Percentiles rank a stretch among this genome's conserved stretches.
phyloP scores from a whole-genome alignment of 1,140 invertebrate genomes.

The Bombus affinis region DNA sequence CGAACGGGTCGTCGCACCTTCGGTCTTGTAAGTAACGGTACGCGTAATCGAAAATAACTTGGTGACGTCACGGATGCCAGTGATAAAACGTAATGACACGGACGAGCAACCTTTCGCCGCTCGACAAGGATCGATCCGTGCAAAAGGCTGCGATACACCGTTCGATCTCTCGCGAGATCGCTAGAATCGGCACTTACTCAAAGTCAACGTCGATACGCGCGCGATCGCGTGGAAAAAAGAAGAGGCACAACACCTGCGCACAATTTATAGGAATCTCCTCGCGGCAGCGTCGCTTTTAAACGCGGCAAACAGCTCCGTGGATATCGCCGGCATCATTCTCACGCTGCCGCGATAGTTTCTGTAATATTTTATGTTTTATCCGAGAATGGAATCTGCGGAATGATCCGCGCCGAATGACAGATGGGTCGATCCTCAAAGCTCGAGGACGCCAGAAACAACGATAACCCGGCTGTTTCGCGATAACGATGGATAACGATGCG shows the following conservation, averaged over 20 bases:
- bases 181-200: slow-evolving; percentile 24
- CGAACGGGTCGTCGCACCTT: slow-evolving; percentile 17
- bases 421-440: background rate
- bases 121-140: slow-evolving; percentile 10
- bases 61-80: slow-evolving; percentile 44
- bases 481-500: no score
- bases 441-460: background rate
- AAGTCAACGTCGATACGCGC: slow-evolving; percentile 20
- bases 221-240: background rate
- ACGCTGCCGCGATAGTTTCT: slow-evolving; percentile 24
- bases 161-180: slow-evolving; percentile 35
- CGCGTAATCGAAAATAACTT: slow-evolving; percentile 51
- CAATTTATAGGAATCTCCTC: slow-evolving; percentile 25
- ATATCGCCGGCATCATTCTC: slow-evolving; percentile 25
- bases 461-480: no score
- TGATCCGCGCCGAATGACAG: background rate
- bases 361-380: slow-evolving; percentile 19
- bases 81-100: slow-evolving; percentile 52
- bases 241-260: background rate
- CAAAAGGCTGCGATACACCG: slow-evolving; percentile 18
- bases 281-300: background rate
- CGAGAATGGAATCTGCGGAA: background rate
- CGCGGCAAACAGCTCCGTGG: background rate
- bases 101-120: slow-evolving; percentile 34
- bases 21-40: slow-evolving; percentile 30